Evolutionary conservation across 2,888 invertebrate species (phyloP).

Genomic region (Rhopalosiphum nymphaeae): DNA sequence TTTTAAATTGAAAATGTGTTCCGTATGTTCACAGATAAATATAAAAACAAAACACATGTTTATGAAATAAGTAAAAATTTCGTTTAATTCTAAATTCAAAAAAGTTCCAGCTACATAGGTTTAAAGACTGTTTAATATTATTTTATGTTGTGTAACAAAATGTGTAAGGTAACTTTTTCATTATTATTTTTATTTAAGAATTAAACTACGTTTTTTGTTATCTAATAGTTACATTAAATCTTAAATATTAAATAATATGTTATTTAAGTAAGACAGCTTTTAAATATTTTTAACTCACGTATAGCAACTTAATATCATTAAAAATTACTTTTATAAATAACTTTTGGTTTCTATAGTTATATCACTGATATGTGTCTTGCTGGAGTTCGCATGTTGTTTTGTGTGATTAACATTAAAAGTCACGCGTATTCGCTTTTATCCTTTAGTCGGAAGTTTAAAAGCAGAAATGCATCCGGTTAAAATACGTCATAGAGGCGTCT

Average conservation of each 20-base stretch:
- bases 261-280: neutral
- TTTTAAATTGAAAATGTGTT: neutral
- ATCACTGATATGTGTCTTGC: neutral
- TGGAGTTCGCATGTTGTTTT: neutral
- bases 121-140: neutral
- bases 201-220: neutral
- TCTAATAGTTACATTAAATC: neutral
- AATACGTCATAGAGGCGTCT: constrained; percentile 28
- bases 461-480: constrained; percentile 42
- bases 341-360: constrained; percentile 12
- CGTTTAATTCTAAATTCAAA: neutral
- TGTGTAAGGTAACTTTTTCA: neutral
- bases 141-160: neutral
- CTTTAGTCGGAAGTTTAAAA: constrained; percentile 44
- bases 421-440: constrained; percentile 30
- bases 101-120: neutral
- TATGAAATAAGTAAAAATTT: neutral
- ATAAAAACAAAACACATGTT: neutral
- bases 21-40: neutral
- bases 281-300: neutral
- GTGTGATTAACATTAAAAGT: constrained; percentile 46
- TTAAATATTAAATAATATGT: neutral
- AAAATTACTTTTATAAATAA: neutral
- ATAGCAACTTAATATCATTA: neutral
- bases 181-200: neutral